Percentiles rank a stretch among this genome's conserved stretches.
Conservation (phyloP, 2,888 invertebrate genomes). For the Steromphala cineraria region DNA sequence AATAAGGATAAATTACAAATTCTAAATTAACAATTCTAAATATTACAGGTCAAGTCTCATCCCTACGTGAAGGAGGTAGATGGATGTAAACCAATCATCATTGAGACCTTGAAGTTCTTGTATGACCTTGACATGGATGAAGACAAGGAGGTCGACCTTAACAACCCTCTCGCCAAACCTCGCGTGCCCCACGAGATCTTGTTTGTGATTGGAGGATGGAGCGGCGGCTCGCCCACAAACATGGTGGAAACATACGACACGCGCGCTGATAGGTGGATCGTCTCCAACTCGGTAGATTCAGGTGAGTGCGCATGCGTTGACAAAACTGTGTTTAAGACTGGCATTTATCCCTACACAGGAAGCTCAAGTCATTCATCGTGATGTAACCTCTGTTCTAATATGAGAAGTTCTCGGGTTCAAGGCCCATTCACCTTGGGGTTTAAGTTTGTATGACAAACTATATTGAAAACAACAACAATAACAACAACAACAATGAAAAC, state of each 20-base stretch:
- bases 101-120: constrained; percentile 92
- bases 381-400: too few species aligned
- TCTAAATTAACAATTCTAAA: too few species aligned
- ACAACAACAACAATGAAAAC: too few species aligned
- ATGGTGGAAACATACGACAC: constrained; percentile 75
- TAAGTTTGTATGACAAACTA: too few species aligned
- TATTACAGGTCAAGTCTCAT: constrained; percentile 81
- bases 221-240: constrained; percentile 87
- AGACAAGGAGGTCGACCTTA: constrained; percentile 80
- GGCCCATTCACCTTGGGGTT: too few species aligned
- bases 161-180: constrained; percentile 82
- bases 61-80: constrained; percentile 86
- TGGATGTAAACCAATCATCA: constrained; percentile 89
- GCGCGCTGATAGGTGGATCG: constrained; percentile 73
- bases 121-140: constrained; percentile 93
- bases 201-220: constrained; percentile 79
- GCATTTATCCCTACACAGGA: too few species aligned
- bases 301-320: constrained; percentile 38
- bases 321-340: neutral
- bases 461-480: too few species aligned
- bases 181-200: constrained; percentile 80
- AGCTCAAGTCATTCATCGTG: too few species aligned
- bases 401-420: too few species aligned
- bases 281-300: constrained; percentile 57
- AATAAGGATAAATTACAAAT: too few species aligned